These are phyloP conservation scores for Lumbricus terrestris DNA, from an alignment of 2,888 invertebrate genomes.

Conservation along the genomic window DNA sequence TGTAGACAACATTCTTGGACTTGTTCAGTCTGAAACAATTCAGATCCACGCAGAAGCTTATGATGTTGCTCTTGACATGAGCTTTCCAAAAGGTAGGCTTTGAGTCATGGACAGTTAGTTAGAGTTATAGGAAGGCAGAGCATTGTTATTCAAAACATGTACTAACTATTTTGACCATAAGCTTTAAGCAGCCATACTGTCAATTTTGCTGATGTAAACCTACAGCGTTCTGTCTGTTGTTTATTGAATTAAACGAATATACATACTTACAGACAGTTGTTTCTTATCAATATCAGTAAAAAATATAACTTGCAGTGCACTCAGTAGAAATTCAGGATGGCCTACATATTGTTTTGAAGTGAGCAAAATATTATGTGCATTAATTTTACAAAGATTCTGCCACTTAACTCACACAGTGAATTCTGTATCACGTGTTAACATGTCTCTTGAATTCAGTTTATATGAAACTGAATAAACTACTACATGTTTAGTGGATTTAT, in stretches of 20 bases:
- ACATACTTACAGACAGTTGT: neutral
- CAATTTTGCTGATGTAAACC: too few relatives aligned
- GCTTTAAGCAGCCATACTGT: too few relatives aligned
- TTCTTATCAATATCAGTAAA: neutral
- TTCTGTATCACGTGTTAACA: too few relatives aligned
- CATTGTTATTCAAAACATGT: too few relatives aligned
- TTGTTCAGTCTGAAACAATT: slow-evolving; percentile 55
- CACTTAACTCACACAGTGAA: too few relatives aligned
- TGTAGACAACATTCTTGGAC: slow-evolving; percentile 55
- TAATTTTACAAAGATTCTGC: too few relatives aligned
- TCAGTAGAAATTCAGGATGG: neutral
- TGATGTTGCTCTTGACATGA: slow-evolving; percentile 60
- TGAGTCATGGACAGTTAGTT: neutral
- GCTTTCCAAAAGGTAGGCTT: slow-evolving; percentile 61
- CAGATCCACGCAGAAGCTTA: slow-evolving; percentile 59
- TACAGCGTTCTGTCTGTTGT: too few relatives aligned
- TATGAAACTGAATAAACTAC: too few relatives aligned
- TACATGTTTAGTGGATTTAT: too few relatives aligned
- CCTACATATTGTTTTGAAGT: neutral
- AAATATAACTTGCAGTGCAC: neutral
- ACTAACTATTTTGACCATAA: too few relatives aligned
- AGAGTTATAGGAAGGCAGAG: neutral
- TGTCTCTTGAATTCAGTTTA: too few relatives aligned
- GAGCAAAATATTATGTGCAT: neutral
- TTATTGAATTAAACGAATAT: too few relatives aligned